Percentiles rank a stretch among this genome's conserved stretches.
Evolutionary conservation across 2,888 invertebrate genomes (phyloP).

Genomic region (Vandiemenella viatica): DNA sequence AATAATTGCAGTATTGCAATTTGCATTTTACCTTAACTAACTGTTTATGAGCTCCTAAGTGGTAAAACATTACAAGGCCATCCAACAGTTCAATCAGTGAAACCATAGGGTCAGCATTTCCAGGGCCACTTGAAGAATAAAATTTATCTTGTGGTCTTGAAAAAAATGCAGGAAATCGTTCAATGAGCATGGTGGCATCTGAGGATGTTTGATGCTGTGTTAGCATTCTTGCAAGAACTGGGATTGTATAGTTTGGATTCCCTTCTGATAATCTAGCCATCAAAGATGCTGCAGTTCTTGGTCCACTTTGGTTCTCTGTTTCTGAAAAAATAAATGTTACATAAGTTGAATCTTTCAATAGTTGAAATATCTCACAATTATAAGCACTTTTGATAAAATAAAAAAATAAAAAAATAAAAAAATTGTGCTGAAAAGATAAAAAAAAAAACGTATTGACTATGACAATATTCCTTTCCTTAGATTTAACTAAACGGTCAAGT

Average conservation of each 20-base stretch:
- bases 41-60: constrained; percentile 50
- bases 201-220: constrained; percentile 8
- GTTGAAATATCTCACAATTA: no score
- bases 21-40: constrained; percentile 35
- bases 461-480: no score
- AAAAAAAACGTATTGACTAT: no score
- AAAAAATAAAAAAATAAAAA: no score
- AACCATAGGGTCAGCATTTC: constrained; percentile 30
- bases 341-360: no score
- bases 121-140: constrained; percentile 27
- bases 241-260: constrained; percentile 8
- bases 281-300: no score
- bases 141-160: neutral
- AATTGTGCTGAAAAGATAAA: no score
- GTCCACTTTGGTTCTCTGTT: no score
- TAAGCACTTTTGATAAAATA: no score
- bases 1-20: no score
- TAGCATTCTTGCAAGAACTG: constrained; percentile 11
- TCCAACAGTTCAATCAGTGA: constrained; percentile 47
- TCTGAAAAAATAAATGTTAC: no score
- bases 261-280: constrained; percentile 1
- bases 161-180: constrained; percentile 4
- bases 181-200: constrained; percentile 8
- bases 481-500: no score
- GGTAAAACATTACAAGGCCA: constrained; percentile 49